A percentile compares a stretch with the other conserved stretches of the same genome.
These are phyloP conservation scores for Stenodema calcarata DNA, from an alignment of 2,888 invertebrate genomes.

Conservation along the genomic window DNA sequence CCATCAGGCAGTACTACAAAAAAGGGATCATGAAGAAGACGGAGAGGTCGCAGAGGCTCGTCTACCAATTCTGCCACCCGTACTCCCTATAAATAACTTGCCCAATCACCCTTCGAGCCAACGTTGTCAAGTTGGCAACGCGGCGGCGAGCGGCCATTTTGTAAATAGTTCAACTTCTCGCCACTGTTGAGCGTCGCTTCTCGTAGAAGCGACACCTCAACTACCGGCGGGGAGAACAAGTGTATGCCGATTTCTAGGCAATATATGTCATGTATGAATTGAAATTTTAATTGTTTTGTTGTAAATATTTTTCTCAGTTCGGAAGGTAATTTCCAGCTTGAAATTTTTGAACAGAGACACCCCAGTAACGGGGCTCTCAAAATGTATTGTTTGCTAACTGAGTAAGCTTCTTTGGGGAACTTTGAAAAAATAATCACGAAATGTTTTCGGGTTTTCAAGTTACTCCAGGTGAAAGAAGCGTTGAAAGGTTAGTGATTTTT, in stretches of 20 bases:
- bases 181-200: constrained; percentile 20
- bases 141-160: not conserved
- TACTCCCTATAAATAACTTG: constrained; percentile 75
- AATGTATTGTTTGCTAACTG: constrained; percentile 55
- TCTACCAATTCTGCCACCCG: constrained; percentile 98
- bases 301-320: constrained; percentile 50
- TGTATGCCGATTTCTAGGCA: constrained; percentile 57
- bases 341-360: constrained; percentile 37
- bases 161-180: constrained; percentile 48
- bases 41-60: constrained; percentile 94
- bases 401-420: constrained; percentile 50
- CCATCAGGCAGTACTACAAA: constrained; percentile 98
- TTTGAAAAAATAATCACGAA: not conserved
- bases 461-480: constrained; percentile 16
- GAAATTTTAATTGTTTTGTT: not conserved
- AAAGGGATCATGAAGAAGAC: constrained; percentile 99
- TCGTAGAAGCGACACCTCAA: constrained; percentile 22
- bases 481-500: constrained; percentile 73
- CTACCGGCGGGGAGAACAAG: constrained; percentile 52
- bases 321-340: constrained; percentile 67
- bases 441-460: constrained; percentile 14
- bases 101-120: constrained; percentile 41
- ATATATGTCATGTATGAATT: constrained; percentile 20
- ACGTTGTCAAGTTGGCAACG: constrained; percentile 35
- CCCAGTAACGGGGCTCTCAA: constrained; percentile 35